phyloP scores from a whole-genome alignment of 2,797 vertebrate species.

The Chrysocyon brachyurus region DNA sequence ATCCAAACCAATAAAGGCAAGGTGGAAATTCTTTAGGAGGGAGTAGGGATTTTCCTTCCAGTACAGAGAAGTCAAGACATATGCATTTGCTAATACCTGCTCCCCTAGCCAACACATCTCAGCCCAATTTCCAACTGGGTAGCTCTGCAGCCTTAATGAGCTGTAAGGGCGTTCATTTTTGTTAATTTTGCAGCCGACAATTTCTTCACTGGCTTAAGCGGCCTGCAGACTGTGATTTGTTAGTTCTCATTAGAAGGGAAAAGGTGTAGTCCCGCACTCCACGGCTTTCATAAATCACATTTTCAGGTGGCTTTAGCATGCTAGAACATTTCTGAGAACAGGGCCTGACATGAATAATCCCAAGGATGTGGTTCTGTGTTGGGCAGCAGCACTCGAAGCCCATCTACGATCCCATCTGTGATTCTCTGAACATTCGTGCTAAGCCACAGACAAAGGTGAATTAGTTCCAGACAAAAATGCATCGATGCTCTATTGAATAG shows the following conservation, averaged over 20 bases:
- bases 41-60: conserved; percentile 38
- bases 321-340: conserved; percentile 77
- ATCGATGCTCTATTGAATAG: conserved; percentile 88
- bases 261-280: conserved; percentile 78
- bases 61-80: background rate
- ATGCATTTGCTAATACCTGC: conserved; percentile 5
- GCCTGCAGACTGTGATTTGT: conserved; percentile 71
- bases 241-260: conserved; percentile 80
- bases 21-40: background rate
- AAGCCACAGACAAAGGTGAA: conserved; percentile 88
- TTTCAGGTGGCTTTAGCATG: conserved; percentile 79
- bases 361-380: conserved; percentile 78
- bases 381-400: conserved; percentile 64
- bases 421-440: conserved; percentile 85
- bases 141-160: conserved; percentile 1
- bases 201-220: conserved; percentile 72
- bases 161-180: conserved; percentile 63
- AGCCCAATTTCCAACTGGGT: conserved; percentile 48
- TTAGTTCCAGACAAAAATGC: conserved; percentile 89
- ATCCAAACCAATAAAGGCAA: conserved; percentile 46
- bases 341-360: conserved; percentile 83
- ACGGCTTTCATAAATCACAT: conserved; percentile 85
- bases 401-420: conserved; percentile 80
- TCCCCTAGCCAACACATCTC: background rate
- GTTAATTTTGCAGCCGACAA: conserved; percentile 68